Conservation (phyloP, 2,113 vertebrate genomes). For the Calidris pugnax region DNA sequence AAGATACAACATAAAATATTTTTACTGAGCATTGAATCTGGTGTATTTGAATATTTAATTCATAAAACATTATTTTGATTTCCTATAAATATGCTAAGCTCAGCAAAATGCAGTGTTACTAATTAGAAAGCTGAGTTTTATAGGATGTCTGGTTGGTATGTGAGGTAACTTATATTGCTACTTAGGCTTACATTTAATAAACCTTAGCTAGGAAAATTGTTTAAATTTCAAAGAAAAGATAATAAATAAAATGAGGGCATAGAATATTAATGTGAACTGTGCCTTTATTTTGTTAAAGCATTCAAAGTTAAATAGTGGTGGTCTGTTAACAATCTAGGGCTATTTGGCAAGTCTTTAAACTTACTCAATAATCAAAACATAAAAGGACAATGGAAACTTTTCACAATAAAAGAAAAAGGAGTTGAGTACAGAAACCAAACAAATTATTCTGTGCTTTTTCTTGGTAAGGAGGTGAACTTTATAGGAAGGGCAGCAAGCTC, state of each 20-base stretch:
- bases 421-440: conserved; percentile 54
- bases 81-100: not conserved
- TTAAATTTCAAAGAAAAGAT: conserved; percentile 64
- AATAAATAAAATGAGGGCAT: conserved; percentile 51
- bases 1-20: not conserved
- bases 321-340: conserved; percentile 67
- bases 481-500: conserved; percentile 58
- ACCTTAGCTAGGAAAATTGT: conserved; percentile 50
- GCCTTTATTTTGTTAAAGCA: conserved; percentile 53
- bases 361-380: conserved; percentile 68
- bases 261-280: conserved; percentile 42
- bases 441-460: conserved; percentile 54
- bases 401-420: conserved; percentile 60
- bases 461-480: conserved; percentile 62
- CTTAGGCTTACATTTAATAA: conserved; percentile 56
- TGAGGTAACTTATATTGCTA: conserved; percentile 42
- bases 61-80: conserved; percentile 10
- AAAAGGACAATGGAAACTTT: conserved; percentile 72
- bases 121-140: conserved; percentile 46
- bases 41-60: conserved; percentile 53
- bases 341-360: conserved; percentile 62
- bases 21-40: not conserved
- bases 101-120: conserved; percentile 11
- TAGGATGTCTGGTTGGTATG: conserved; percentile 1
- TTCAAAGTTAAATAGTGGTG: conserved; percentile 61